phyloP scores from a whole-genome alignment of 2,888 invertebrate genomes.

The Drosophila demipolita region DNA sequence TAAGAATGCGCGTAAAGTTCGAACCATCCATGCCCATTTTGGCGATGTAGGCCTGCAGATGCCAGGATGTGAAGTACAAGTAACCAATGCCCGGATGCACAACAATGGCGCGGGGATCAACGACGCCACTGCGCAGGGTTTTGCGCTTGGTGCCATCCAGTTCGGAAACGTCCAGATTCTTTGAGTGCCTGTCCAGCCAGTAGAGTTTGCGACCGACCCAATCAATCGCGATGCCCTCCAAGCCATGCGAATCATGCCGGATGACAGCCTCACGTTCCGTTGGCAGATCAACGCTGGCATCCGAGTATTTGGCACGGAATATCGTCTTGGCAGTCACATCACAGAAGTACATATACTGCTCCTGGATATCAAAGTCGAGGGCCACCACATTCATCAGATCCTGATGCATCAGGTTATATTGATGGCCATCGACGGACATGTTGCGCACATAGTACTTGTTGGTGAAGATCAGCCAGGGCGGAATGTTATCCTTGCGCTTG shows the following conservation, averaged over 20 bases:
- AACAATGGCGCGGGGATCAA: constrained; percentile 97
- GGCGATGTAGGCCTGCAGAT: constrained; percentile 97
- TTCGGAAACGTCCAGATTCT: constrained; percentile 97
- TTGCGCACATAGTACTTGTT: constrained; percentile 99
- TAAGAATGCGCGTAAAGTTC: constrained; percentile 94
- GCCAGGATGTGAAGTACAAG: constrained; percentile 98
- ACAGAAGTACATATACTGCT: constrained; percentile 96
- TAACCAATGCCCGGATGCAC: constrained; percentile 98
- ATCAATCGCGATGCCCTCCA: constrained; percentile 99
- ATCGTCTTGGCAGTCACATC: constrained; percentile 98
- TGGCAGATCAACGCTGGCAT: constrained; percentile 86
- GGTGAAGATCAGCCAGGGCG: constrained; percentile 96
- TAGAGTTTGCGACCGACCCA: constrained; percentile 98
- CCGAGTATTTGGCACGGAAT: constrained; percentile 89
- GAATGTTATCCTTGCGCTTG: constrained; percentile 92
- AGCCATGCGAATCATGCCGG: constrained; percentile 96
- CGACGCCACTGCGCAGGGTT: constrained; percentile 94
- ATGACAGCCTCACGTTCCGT: constrained; percentile 92
- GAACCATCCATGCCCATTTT: constrained; percentile 99
- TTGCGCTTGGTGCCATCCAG: constrained; percentile 96
- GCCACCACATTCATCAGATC: constrained; percentile 99
- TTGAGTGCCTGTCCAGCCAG: constrained; percentile 97
- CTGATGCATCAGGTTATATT: constrained; percentile 95
- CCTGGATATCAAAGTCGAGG: constrained; percentile 95
- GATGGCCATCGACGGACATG: constrained; percentile 94